Conservation (phyloP, 2,888 invertebrate species). For the Cryptus armator region DNA sequence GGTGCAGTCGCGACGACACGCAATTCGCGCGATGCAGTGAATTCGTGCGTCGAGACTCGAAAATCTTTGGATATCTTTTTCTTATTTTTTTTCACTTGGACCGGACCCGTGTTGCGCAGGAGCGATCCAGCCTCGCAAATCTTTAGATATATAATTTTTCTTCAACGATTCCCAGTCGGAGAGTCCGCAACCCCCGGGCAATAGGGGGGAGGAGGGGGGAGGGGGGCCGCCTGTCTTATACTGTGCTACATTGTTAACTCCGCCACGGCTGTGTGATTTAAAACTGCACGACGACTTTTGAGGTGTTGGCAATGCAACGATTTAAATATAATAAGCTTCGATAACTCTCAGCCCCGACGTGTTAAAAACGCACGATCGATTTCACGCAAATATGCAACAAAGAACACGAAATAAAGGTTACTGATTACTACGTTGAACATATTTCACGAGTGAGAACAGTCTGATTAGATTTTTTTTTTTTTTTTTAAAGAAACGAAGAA, state of each 20-base stretch:
- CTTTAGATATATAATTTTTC: background rate
- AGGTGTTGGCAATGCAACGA: background rate
- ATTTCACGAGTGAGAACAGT: background rate
- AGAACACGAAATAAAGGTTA: background rate
- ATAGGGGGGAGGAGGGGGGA: background rate
- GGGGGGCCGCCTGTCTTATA: background rate
- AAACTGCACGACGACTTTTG: background rate
- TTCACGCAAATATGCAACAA: background rate
- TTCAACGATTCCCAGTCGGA: background rate
- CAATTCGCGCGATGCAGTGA: slow-evolving; percentile 6
- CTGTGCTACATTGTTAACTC: background rate
- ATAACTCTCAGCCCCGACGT: background rate
- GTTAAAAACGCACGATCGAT: background rate
- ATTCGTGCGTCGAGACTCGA: background rate
- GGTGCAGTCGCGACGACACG: slow-evolving; percentile 10
- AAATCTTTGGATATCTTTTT: too few species aligned
- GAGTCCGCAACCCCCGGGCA: background rate
- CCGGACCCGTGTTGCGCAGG: background rate
- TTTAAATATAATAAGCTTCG: background rate
- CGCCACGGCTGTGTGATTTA: background rate
- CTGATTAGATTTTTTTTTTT: background rate
- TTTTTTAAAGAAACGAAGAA: background rate
- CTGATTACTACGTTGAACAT: background rate
- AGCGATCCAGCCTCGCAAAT: too few species aligned
- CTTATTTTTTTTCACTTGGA: too few species aligned